Evolutionary conservation across 2,888 invertebrate species (phyloP).

Genomic region (Drosophila ezoana): DNA sequence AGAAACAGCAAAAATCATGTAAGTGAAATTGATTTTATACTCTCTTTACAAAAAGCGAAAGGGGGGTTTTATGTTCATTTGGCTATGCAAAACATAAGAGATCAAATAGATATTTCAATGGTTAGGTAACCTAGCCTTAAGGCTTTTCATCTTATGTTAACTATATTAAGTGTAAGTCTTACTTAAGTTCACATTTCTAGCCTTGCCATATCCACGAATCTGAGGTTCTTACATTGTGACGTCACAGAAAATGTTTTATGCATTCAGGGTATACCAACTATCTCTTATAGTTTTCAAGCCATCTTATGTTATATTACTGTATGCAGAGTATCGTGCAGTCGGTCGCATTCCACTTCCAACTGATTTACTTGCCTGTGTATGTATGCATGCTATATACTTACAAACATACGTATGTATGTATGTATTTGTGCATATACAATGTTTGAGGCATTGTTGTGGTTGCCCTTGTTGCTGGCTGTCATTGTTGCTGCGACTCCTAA

Average conservation of each 20-base stretch:
- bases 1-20: slow-evolving; percentile 72
- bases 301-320: background rate
- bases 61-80: too few relatives aligned
- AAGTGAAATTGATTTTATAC: slow-evolving; percentile 74
- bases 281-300: too few relatives aligned
- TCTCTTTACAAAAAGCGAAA: background rate
- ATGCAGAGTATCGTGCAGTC: slow-evolving; percentile 4
- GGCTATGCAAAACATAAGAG: background rate
- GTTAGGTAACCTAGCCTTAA: background rate
- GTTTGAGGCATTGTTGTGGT: slow-evolving; percentile 21
- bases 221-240: too few relatives aligned
- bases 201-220: too few relatives aligned
- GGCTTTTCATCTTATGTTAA: too few relatives aligned
- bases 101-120: background rate
- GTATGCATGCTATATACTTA: background rate
- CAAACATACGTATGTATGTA: background rate
- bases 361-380: background rate
- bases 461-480: slow-evolving; percentile 25
- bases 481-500: slow-evolving; percentile 44
- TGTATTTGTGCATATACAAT: slow-evolving; percentile 1
- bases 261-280: too few relatives aligned
- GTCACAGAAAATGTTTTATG: too few relatives aligned
- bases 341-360: background rate
- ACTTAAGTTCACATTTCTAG: too few relatives aligned
- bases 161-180: too few relatives aligned